Evolutionary conservation across 2,113 vertebrate species (phyloP).

Genomic region (Paradoxurus hermaphroditus): DNA sequence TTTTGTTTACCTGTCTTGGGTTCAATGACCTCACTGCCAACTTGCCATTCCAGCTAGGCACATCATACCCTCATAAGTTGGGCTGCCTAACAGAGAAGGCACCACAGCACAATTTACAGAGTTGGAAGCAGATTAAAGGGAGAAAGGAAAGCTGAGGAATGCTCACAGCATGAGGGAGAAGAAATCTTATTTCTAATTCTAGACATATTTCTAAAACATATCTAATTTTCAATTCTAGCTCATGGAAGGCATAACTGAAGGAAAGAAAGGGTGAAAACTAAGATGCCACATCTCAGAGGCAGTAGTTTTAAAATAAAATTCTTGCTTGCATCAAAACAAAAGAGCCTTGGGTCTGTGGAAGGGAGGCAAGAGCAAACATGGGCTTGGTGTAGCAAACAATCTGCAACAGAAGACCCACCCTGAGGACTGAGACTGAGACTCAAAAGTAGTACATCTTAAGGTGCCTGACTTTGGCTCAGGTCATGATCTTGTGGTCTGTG

Average conservation of each 20-base stretch:
- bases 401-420: neutral
- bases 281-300: neutral
- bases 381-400: neutral
- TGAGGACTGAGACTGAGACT: neutral
- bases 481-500: too few relatives aligned
- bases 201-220: constrained; percentile 35
- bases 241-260: neutral
- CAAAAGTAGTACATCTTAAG: too few relatives aligned
- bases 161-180: neutral
- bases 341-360: neutral
- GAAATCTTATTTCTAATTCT: neutral
- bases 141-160: neutral
- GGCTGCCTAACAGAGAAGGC: neutral
- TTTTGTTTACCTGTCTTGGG: neutral
- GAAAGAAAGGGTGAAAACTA: constrained; percentile 42
- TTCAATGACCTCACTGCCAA: neutral
- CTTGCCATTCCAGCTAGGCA: neutral
- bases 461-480: too few relatives aligned
- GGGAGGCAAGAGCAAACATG: neutral
- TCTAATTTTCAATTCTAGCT: constrained; percentile 27
- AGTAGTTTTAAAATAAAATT: neutral
- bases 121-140: neutral
- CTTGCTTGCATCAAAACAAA: constrained; percentile 21
- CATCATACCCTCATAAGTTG: neutral
- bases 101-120: neutral